A percentile compares a stretch with the other conserved stretches of the same genome.
phyloP scores from a whole-genome alignment of 1,140 invertebrate species.

The Liolophura sinensis region DNA sequence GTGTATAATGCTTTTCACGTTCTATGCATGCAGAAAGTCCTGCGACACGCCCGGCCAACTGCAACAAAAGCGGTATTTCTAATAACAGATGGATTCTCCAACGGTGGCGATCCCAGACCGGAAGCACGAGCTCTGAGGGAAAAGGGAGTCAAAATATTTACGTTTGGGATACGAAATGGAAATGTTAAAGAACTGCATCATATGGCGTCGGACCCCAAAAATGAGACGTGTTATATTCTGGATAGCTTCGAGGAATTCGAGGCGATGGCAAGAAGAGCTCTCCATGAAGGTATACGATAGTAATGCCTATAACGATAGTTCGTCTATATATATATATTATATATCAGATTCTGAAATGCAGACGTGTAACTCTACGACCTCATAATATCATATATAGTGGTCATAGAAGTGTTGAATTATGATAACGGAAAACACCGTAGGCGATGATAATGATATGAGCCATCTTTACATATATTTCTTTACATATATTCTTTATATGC shows the following conservation, averaged over 20 bases:
- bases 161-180: slow-evolving; percentile 72
- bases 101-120: slow-evolving; percentile 70
- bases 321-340: slow-evolving; percentile 6
- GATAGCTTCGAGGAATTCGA: slow-evolving; percentile 76
- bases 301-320: no score
- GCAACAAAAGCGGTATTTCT: slow-evolving; percentile 69
- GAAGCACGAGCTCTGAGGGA: slow-evolving; percentile 64
- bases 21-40: slow-evolving; percentile 62
- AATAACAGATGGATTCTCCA: slow-evolving; percentile 76
- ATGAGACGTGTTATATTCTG: slow-evolving; percentile 71
- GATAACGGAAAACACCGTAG: no score
- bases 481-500: no score
- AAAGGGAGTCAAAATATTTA: slow-evolving; percentile 66
- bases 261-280: slow-evolving; percentile 69
- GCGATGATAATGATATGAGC: no score
- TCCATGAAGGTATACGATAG: slow-evolving; percentile 67
- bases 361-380: no score
- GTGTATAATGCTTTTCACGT: not conserved
- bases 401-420: no score
- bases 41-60: slow-evolving; percentile 61
- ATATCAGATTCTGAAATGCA: no score
- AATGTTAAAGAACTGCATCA: slow-evolving; percentile 69
- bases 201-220: slow-evolving; percentile 69
- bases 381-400: no score
- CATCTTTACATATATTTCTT: no score